Percentiles rank a stretch among this genome's conserved stretches.
phyloP scores from a whole-genome alignment of 2,113 vertebrate species.

The Procavia capensis region DNA sequence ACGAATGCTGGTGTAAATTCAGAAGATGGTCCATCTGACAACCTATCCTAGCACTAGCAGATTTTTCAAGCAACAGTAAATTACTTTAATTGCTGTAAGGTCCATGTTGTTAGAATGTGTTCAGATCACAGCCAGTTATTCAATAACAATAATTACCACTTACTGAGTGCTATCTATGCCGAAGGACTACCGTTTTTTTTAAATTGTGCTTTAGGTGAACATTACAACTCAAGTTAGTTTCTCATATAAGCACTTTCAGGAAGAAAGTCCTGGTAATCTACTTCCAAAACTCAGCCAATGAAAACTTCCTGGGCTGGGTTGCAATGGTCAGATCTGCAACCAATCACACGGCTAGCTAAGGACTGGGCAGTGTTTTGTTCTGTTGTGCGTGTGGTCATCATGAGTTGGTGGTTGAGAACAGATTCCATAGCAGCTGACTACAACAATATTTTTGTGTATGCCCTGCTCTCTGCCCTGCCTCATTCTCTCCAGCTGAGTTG shows the following conservation, averaged over 20 bases:
- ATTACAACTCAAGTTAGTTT: too few species aligned
- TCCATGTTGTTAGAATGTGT: constrained; percentile 19
- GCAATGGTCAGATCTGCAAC: not conserved
- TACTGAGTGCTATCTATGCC: not conserved
- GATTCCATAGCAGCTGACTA: not conserved
- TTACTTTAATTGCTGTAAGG: not conserved
- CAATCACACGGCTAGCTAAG: not conserved
- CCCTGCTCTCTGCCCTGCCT: too few species aligned
- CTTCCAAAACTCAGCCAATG: not conserved
- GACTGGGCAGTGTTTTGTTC: not conserved
- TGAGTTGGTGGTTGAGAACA: not conserved
- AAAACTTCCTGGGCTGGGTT: not conserved
- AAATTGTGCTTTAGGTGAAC: too few species aligned
- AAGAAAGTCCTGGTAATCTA: not conserved
- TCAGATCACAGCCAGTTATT: not conserved
- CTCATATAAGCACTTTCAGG: too few species aligned
- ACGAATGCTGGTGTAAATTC: not conserved
- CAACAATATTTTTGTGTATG: not conserved
- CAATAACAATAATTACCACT: not conserved
- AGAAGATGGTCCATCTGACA: constrained; percentile 34
- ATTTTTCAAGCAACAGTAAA: constrained; percentile 35
- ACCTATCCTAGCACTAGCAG: not conserved
- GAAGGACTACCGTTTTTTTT: too few species aligned
- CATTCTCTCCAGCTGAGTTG: not conserved
- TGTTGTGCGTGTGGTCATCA: not conserved